phyloP scores from a whole-genome alignment of 2,113 vertebrate species.

The Circaetus cinerascens region DNA sequence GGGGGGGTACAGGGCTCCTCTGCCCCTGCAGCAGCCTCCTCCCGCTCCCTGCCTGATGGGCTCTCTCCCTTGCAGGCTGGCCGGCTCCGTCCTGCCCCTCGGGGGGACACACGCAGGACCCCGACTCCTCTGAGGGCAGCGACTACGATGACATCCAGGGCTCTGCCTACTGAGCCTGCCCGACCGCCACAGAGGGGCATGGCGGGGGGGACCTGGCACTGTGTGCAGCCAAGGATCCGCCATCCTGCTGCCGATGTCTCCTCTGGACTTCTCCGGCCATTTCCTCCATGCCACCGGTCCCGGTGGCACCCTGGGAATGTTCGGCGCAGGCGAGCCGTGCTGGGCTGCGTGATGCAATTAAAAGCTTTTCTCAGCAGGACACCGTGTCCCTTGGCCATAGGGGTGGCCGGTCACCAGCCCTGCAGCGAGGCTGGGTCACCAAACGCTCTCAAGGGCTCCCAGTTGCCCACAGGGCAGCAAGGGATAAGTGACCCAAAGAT shows the following conservation, averaged over 20 bases:
- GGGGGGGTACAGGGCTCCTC: rapidly evolving
- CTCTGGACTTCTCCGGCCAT: rapidly evolving
- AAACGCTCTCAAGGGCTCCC: neutral
- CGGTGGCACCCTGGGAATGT: neutral
- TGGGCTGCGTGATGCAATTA: neutral
- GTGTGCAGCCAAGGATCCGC: rapidly evolving
- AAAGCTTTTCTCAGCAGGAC: neutral
- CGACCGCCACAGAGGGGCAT: rapidly evolving
- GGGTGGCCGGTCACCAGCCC: neutral
- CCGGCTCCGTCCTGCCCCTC: neutral
- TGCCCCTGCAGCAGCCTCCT: neutral
- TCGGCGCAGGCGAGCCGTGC: neutral
- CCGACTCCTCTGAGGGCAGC: neutral
- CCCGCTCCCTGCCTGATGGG: rapidly evolving
- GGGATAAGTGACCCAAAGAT: neutral
- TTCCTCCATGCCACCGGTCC: neutral
- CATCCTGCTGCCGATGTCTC: rapidly evolving
- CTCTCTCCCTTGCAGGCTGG: neutral
- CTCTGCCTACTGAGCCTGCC: neutral
- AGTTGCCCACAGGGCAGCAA: neutral
- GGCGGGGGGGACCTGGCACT: neutral
- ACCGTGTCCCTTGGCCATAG: rapidly evolving
- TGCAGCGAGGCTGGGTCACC: rapidly evolving
- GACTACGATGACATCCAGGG: conserved; percentile 70
- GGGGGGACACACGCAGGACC: neutral